Evolutionary conservation across 1,140 invertebrate genomes (phyloP), one percentile per base, ranked within the genome.

Genomic region (Drosophila elegans): DNA sequence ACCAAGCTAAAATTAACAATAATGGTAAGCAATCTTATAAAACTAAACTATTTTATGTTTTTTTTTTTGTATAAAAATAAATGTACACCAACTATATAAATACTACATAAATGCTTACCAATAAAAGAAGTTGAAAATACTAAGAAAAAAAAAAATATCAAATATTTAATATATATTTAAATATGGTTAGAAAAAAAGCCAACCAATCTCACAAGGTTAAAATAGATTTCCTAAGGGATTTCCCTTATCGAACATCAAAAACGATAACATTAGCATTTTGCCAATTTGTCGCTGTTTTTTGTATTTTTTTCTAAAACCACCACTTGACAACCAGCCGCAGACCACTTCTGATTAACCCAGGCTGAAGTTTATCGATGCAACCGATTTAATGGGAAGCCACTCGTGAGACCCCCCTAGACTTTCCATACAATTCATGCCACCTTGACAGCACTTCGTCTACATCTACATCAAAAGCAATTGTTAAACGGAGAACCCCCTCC

Each of bases 371-470:
- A 71, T 71, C 64, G 64, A 71, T 57, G 67, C 36, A 25, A 34
- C 36, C 67, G 16, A 34, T 72, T 72, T 57, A 72, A 71, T 72
- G 29, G 66, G 66, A 53, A 57, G 61, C 64, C 46, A 68, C 64
- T 66, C 64, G 46, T 44, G 61, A 27, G 41, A 34, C 55, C 27
- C 16, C 16, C 13, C 27, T 41, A 16, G 11, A 4, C 54, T 44
- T 3, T 21, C 9, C 36, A 51, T 10, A 9, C 7, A 34, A 27
- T 25, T 25, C 3, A 10, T 44, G 9, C 39, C 60, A 63, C 49
- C 60, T 63, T 63, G 60, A 57, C 66, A 71, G 68, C 66, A 71
- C 67, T 57, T 48, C 67, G 63, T 69, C 49, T 69, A 45, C 64
- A 39, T 48, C 64, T 69, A 45, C 64, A 39, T 48, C 64, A 41